These are phyloP conservation scores for Trematomus bernacchii DNA, from an alignment of 2,797 vertebrate genomes.

Conservation along the genomic window DNA sequence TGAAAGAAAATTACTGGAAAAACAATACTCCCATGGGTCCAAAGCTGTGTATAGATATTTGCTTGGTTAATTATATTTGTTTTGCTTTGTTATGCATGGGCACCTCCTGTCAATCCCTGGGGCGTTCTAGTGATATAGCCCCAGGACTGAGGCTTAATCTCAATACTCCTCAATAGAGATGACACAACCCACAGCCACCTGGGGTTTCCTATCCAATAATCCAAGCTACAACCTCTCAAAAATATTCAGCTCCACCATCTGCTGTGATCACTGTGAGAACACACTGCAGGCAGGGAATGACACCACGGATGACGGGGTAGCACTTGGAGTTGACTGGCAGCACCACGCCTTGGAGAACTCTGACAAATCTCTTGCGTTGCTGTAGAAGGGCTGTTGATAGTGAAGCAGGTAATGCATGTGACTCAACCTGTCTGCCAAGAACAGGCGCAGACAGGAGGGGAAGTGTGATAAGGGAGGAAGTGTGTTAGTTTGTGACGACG, in stretches of 20 bases:
- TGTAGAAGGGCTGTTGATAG: conserved; percentile 10
- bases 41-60: conserved; percentile 12
- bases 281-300: conserved; percentile 14
- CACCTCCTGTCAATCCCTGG: conserved; percentile 24
- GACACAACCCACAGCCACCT: conserved; percentile 5
- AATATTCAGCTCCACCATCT: conserved; percentile 32
- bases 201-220: conserved; percentile 27
- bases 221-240: conserved; percentile 21
- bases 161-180: conserved; percentile 11
- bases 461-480: conserved; percentile 71
- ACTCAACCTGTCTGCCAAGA: conserved; percentile 72
- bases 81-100: conserved; percentile 43
- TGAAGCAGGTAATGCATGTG: conserved; percentile 49
- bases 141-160: neutral
- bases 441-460: conserved; percentile 53
- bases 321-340: conserved; percentile 1
- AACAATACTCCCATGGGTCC: conserved; percentile 23
- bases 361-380: neutral
- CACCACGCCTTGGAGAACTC: conserved; percentile 48
- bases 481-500: conserved; percentile 44
- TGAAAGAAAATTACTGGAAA: conserved; percentile 26
- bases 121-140: conserved; percentile 28
- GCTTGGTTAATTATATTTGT: conserved; percentile 54
- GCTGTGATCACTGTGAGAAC: conserved; percentile 19
- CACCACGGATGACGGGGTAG: neutral